Evolutionary conservation across 1,140 invertebrate species (phyloP), one percentile per base, ranked within the genome.

Genomic region (Spodoptera frugiperda): DNA sequence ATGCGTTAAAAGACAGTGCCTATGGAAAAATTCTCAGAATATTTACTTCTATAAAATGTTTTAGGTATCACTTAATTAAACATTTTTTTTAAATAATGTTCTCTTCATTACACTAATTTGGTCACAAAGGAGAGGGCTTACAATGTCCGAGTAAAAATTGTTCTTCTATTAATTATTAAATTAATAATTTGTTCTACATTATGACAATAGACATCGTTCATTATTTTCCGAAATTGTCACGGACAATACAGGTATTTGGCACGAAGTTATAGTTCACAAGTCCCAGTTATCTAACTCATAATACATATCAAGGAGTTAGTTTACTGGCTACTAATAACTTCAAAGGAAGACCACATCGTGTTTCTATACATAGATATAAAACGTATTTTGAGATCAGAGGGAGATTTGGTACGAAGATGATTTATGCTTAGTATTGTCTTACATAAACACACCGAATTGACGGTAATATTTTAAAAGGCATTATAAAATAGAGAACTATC

Each of bases 341-440:
- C 44, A 67, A 67, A 68, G 65, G 65, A 68, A 68, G 65, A 68
- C 65, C 5, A 68, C 25, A 30, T 48, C 44, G 63, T 67, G 65
- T 51, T 33, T 68, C 65, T 68, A 68, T 33, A 57, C 21, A 46
- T 57, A 72, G 17, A 21, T 55, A 48, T 68, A 46, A 67, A 72
- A 72, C 21, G 17, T 46, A 72, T 44, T 67, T 72, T 72, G 51
- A 72, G 68, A 72, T 72, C 68, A 72, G 68, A 46, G 63, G 51
- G 53, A 55, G 39, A 44, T 72, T 57, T 55, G 53, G 51, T 54
- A 54, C 51, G 19, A 48, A 49, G 17, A 49, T 48, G 44, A 48
- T 48, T 49, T 67, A 67, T 67, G 63, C 25, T 67, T 48, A 49
- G 63, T 67, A 67, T 67, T 67, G 63, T 67, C 63, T 67, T 55